Evolutionary conservation across 2,113 vertebrate species (phyloP), one percentile per base, ranked within the genome.

Genomic region (Raja brachyura): DNA sequence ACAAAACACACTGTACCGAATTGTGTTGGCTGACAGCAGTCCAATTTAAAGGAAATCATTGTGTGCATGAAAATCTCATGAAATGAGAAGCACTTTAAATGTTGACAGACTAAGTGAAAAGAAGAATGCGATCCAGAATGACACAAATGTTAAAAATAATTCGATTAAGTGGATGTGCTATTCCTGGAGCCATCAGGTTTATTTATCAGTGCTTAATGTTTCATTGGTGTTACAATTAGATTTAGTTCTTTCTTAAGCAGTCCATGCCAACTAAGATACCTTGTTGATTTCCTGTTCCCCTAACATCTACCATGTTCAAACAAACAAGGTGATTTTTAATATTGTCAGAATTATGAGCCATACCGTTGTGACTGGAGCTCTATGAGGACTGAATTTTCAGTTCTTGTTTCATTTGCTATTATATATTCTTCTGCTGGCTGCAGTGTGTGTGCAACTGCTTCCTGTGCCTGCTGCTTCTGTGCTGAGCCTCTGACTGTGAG

Each of bases 331-430:
- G 0, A 28, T n/a, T 66, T 25, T 31, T 0, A 6, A 8, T 63
- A 66, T 16, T 16, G n/a, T 88, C 59, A 86, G 59, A 16, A 61
- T 31, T 0, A 31, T 16, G 59, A 63, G 81, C 93, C 95, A 96
- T 94, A 97, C 97, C 97, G 96, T 95, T 95, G 96, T 93, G 96
- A 95, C 94, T 98, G 97, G 93, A 98, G 95, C 94, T 97, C 98
- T 94, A 98, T 95, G 22, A 98, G 96, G 93, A 98, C 95, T 0
- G 97, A 95, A 25, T 98, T 97, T 68, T 97, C 96, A 20, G 96
- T 94, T 94, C 96, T 96, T 0, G 97, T 98, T 68, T 98, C 96
- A 0, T 98, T 98, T 93, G 95, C 96, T 95, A 97, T 95, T 78
- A 96, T 95, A 95, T 97, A 97, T 83, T 96, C 97, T 25, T 95